Percentiles rank a stretch among this genome's conserved stretches.
Evolutionary conservation across 2,797 vertebrate species (phyloP).

Genomic region (Columba guinea): DNA sequence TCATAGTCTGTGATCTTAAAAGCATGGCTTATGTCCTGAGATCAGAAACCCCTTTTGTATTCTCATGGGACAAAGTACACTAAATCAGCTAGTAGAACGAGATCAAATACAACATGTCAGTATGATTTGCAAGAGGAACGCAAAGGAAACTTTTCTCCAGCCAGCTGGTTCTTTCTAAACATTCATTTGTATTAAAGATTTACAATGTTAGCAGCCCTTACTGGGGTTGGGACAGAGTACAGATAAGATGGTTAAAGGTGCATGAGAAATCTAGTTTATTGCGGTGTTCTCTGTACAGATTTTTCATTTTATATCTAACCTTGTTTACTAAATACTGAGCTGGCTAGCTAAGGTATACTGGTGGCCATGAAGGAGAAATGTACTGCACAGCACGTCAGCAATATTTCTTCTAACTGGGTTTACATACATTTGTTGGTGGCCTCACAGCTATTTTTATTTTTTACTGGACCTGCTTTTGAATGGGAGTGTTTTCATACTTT

Average conservation of each 20-base stretch:
- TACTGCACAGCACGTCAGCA: not conserved
- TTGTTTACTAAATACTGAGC: not conserved
- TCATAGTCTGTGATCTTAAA: not conserved
- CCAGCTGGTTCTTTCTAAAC: not conserved
- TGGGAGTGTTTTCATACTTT: not conserved
- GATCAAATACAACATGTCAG: not conserved
- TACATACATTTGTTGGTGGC: not conserved
- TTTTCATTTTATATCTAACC: not conserved
- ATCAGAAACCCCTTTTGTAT: not conserved
- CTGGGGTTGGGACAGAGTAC: not conserved
- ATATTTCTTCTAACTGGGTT: not conserved
- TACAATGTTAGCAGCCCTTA: not conserved
- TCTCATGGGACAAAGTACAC: not conserved
- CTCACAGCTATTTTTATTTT: not conserved
- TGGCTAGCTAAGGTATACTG: not conserved
- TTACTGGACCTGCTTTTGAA: not conserved
- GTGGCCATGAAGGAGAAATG: not conserved
- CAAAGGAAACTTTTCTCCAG: not conserved
- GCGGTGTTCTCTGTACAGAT: not conserved
- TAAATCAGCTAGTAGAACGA: not conserved
- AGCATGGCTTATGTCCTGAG: not conserved
- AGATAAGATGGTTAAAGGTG: not conserved
- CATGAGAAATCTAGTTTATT: constrained; percentile 13
- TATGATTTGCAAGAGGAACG: not conserved
- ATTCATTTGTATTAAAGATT: not conserved